phyloP scores from a whole-genome alignment of 30 jellyfish, hydroid and myxozoan genomes.

The Pseudorhiza aurosa region DNA sequence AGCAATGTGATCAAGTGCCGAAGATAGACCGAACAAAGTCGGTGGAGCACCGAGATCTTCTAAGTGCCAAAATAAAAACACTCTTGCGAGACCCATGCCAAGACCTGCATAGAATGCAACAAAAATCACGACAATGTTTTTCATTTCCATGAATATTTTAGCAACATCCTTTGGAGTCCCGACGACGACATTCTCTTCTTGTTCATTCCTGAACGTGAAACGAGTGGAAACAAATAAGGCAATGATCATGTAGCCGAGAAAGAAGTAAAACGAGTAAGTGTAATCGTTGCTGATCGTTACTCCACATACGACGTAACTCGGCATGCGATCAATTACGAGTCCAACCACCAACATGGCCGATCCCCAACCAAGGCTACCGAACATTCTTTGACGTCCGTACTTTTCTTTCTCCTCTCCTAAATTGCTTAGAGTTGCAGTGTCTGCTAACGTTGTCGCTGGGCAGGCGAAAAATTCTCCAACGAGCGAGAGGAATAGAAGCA shows the following conservation, averaged over 20 bases:
- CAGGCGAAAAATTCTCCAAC: constrained; percentile 99
- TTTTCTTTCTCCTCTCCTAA: constrained; percentile 93
- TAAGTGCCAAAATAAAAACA: constrained; percentile 95
- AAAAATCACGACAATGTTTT: constrained; percentile 70
- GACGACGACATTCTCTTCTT: constrained; percentile 45
- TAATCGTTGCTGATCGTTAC: constrained; percentile 93
- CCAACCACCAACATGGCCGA: constrained; percentile 98
- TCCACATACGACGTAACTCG: constrained; percentile 90
- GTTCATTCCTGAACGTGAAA: constrained; percentile 73
- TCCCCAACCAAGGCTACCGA: constrained; percentile 99
- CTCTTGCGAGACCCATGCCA: constrained; percentile 99
- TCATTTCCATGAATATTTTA: constrained; percentile 68
- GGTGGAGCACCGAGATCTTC: constrained; percentile 99
- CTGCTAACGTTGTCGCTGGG: constrained; percentile 99
- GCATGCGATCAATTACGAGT: constrained; percentile 91
- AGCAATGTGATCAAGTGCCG: constrained; percentile 96
- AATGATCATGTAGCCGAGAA: constrained; percentile 85
- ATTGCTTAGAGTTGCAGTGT: constrained; percentile 93
- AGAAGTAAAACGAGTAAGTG: constrained; percentile 92
- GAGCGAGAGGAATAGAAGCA: constrained; percentile 83
- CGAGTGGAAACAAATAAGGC: constrained; percentile 88
- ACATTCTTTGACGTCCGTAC: constrained; percentile 98
- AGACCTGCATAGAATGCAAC: constrained; percentile 99
- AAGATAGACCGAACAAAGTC: constrained; percentile 92
- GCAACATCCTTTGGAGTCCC: constrained; percentile 89